Evolutionary conservation across 2,888 invertebrate genomes (phyloP).

Genomic region (Catocala fraxini): DNA sequence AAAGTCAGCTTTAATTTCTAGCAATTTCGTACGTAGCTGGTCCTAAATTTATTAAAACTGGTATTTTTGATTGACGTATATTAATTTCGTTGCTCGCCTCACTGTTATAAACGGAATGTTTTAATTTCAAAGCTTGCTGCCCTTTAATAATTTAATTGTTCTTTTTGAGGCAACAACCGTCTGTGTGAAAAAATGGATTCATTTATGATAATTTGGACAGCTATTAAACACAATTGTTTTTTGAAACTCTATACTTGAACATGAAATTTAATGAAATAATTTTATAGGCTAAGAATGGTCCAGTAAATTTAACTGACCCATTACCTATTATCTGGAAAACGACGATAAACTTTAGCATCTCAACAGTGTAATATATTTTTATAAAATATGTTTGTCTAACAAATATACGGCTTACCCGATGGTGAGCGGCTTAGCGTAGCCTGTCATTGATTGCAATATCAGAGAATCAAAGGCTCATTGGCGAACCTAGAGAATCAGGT

Average conservation of each 20-base stretch:
- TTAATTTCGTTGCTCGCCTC: constrained; percentile 45
- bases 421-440: too few species aligned
- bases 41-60: constrained; percentile 30
- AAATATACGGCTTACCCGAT: too few species aligned
- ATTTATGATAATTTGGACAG: neutral
- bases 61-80: constrained; percentile 55
- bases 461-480: too few species aligned
- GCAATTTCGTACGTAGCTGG: constrained; percentile 32
- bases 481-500: too few species aligned
- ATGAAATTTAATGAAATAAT: too few species aligned
- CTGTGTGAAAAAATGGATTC: constrained; percentile 1
- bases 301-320: too few species aligned
- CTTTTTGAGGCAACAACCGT: constrained; percentile 9
- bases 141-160: constrained; percentile 17
- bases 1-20: constrained; percentile 9
- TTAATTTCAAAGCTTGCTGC: constrained; percentile 35
- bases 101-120: constrained; percentile 38
- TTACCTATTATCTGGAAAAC: too few species aligned
- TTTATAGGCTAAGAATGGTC: too few species aligned
- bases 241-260: neutral
- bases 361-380: too few species aligned
- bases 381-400: too few species aligned
- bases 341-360: too few species aligned
- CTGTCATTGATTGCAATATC: too few species aligned
- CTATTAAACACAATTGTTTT: neutral